Conservation (phyloP, 2,888 invertebrate species). For the Ochropleura leucogaster region DNA sequence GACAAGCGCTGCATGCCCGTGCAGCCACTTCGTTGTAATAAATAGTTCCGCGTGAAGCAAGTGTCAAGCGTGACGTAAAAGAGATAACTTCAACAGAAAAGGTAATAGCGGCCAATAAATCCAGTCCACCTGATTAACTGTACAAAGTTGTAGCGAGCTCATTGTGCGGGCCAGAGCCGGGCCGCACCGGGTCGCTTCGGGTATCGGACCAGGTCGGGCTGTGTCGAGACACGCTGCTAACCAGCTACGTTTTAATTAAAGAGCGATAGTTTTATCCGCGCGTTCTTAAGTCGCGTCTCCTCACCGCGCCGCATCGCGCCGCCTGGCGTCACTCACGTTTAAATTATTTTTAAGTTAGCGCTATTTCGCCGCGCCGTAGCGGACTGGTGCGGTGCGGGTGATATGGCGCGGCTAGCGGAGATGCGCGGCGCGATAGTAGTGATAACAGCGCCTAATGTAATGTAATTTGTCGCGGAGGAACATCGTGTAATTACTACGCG, state of each 20-base stretch:
- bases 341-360: conserved; percentile 70
- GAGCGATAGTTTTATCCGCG: conserved; percentile 73
- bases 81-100: conserved; percentile 21
- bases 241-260: conserved; percentile 77
- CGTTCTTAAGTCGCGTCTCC: conserved; percentile 67
- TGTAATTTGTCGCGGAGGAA: conserved; percentile 58
- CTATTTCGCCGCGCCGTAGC: conserved; percentile 49
- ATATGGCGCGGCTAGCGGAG: conserved; percentile 71
- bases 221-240: conserved; percentile 59
- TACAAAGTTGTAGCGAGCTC: conserved; percentile 60
- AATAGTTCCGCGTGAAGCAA: conserved; percentile 9
- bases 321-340: conserved; percentile 30
- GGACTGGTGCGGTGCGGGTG: conserved; percentile 33
- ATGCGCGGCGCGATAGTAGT: conserved; percentile 68
- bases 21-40: neutral
- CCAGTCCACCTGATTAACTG: conserved; percentile 68
- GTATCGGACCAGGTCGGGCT: neutral
- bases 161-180: conserved; percentile 48
- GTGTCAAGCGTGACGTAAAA: neutral
- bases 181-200: conserved; percentile 22
- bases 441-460: conserved; percentile 65
- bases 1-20: neutral
- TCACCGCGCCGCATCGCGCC: conserved; percentile 6
- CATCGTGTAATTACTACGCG: conserved; percentile 33
- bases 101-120: conserved; percentile 61